Conservation (phyloP, 1,140 invertebrate genomes). For the Penaeus japonicus region DNA sequence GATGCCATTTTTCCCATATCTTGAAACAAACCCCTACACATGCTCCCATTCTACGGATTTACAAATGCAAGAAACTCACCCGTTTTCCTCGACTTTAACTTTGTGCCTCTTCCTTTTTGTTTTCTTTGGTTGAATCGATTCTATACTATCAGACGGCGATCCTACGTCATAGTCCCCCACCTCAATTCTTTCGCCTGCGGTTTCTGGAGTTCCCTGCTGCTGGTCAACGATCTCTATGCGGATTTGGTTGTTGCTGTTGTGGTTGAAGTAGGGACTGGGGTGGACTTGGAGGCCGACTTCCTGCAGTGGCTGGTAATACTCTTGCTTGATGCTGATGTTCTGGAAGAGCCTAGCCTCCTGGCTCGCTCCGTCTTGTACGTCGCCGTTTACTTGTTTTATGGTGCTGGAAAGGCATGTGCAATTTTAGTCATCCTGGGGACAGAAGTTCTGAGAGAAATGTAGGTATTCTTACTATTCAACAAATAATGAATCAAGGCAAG, state of each 20-base stretch:
- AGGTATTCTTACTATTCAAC: no score
- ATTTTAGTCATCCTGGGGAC: no score
- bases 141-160: conserved; percentile 33
- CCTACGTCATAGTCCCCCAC: neutral
- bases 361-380: conserved; percentile 33
- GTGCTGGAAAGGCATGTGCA: no score
- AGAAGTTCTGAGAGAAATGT: no score
- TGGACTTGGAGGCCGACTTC: neutral
- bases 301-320: conserved; percentile 25
- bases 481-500: no score
- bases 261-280: conserved; percentile 24
- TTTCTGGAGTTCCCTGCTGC: neutral
- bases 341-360: conserved; percentile 34
- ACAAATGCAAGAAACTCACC: neutral
- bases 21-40: no score
- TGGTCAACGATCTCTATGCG: conserved; percentile 8
- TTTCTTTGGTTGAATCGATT: conserved; percentile 20
- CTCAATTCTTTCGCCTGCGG: neutral
- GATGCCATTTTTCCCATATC: no score
- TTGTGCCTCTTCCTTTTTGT: conserved; percentile 31
- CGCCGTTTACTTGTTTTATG: conserved; percentile 24
- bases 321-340: conserved; percentile 35
- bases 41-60: neutral
- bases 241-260: neutral
- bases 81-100: conserved; percentile 43